Conservation (phyloP, 2,888 invertebrate genomes). For the Ischnura elegans region DNA sequence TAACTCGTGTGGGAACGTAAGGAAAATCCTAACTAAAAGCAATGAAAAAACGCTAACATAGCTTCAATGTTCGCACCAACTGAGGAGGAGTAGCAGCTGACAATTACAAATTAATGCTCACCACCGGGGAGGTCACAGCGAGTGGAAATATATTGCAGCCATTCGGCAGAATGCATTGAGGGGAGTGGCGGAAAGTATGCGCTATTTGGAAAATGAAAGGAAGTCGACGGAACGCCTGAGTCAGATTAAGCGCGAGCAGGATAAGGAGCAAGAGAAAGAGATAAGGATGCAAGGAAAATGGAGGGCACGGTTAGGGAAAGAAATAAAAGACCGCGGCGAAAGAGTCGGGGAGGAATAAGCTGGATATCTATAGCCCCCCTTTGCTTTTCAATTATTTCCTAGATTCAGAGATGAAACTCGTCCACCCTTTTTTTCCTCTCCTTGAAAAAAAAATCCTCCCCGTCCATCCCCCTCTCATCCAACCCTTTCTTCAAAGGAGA, state of each 20-base stretch:
- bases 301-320: neutral
- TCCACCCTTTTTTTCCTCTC: neutral
- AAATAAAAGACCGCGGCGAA: neutral
- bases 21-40: too few relatives aligned
- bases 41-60: too few relatives aligned
- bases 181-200: neutral
- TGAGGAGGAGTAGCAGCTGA: neutral
- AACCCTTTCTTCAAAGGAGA: neutral
- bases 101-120: neutral
- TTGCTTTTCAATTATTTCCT: conserved; percentile 31
- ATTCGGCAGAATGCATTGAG: neutral
- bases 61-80: neutral
- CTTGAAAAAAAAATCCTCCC: neutral
- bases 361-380: neutral
- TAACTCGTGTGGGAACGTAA: too few relatives aligned
- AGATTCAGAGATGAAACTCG: conserved; percentile 11
- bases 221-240: neutral
- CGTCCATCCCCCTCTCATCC: neutral
- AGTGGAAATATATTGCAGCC: neutral
- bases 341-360: neutral
- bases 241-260: neutral
- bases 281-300: neutral
- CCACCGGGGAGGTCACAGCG: neutral
- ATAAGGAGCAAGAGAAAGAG: neutral
- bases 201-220: neutral